Percentiles rank a stretch among this genome's conserved stretches.
Evolutionary conservation across 1,140 invertebrate genomes (phyloP).

Genomic region (Dysdera silvatica): DNA sequence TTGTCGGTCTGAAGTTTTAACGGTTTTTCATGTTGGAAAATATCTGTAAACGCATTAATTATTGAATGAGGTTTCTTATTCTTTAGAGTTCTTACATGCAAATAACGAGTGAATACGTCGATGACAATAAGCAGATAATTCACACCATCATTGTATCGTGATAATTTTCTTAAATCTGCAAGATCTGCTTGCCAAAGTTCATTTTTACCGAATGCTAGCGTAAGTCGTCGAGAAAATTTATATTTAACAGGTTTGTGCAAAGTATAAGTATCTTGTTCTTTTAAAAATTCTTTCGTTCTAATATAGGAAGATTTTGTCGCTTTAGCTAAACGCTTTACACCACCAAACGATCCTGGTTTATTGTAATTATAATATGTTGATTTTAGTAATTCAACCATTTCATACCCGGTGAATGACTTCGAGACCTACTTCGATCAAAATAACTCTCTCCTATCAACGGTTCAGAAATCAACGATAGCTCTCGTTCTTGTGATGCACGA

Average conservation of each 20-base stretch:
- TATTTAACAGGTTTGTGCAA: conserved; percentile 30
- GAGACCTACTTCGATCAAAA: not conserved
- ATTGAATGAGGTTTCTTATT: conserved; percentile 31
- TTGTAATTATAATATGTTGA: conserved; percentile 16
- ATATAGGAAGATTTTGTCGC: not conserved
- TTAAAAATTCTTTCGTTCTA: conserved; percentile 26
- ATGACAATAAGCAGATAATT: conserved; percentile 33
- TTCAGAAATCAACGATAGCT: no score
- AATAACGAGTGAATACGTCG: conserved; percentile 33
- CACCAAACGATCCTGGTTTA: not conserved
- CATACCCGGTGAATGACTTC: not conserved
- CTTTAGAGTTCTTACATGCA: conserved; percentile 31
- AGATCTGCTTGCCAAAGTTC: conserved; percentile 35
- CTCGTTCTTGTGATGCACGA: no score
- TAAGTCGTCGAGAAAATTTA: conserved; percentile 24
- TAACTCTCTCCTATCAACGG: no score
- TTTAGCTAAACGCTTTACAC: not conserved
- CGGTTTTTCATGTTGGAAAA: conserved; percentile 9
- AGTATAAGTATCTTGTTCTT: conserved; percentile 33
- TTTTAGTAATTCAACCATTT: not conserved
- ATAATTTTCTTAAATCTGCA: conserved; percentile 25
- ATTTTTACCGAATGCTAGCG: conserved; percentile 18
- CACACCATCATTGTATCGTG: conserved; percentile 29
- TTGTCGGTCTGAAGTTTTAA: conserved; percentile 23
- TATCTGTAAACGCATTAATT: conserved; percentile 24